Base-by-base conservation (phyloP, 1,140 invertebrate genomes). In the Geopemphigus sp. region DNA sequence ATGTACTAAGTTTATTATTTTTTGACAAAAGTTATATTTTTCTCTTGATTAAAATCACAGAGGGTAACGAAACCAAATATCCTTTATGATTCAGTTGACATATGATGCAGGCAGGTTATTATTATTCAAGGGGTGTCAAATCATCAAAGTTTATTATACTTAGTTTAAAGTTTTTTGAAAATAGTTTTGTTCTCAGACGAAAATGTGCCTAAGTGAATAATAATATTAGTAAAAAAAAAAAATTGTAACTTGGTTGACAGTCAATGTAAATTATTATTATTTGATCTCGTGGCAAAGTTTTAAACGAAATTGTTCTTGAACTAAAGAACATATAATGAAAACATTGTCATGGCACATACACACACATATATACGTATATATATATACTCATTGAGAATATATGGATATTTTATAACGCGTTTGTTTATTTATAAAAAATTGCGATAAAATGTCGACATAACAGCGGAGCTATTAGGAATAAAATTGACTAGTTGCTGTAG, bases 141-240 rank as follows among this genome's bases (percentile, higher is more conserved):
- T 68, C 22, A 68, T n/a, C 24, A 24, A 68, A 68, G 66, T 68
- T 50, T 68, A 68, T 50, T 50, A 24, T 17, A 15, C 14, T 68
- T 50, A 68, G 66, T 68, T 68, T 50, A 50, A 50, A 50, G 66
- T 47, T 68, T 68, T 45, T 17, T 22, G 39, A 45, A 47, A 47
- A 47, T 47, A 22, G 12, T 6, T 64, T 22, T 47, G 39, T 15
- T 47, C 39, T 68, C 26, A 14, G 15, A 50, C 39, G 32, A 50
- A 68, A 68, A 50, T 68, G 39, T 50, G 15, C 22, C 24, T 26
- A 47, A 68, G n/a, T 50, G 39, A 50, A 50, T 50, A 50, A 50
- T 17, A 68, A 68, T 47, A 68, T 47, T 2, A 47, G 12, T 50
- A 50, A 50, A 6, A 50, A 6, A 50, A 50, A 50, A 15, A 47